Evolutionary conservation across 2,797 vertebrate genomes (phyloP).

Genomic region (Eulemur coronatus): DNA sequence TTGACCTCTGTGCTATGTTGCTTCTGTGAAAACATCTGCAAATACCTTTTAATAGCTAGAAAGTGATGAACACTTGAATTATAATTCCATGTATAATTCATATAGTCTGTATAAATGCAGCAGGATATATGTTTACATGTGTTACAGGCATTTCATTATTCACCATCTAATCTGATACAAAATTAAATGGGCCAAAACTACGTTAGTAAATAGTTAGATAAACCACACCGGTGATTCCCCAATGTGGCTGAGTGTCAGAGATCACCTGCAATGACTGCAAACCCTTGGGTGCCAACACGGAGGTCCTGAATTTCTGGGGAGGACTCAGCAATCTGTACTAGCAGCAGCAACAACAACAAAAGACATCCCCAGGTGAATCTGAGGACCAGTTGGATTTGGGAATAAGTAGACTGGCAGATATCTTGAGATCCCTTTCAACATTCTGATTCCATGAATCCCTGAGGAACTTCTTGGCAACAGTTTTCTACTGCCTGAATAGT

Average conservation of each 20-base stretch:
- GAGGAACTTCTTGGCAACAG: not conserved
- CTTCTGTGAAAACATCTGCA: not conserved
- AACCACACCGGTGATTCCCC: not conserved
- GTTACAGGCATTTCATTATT: not conserved
- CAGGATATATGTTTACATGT: not conserved
- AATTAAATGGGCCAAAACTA: not conserved
- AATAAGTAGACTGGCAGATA: fast-evolving
- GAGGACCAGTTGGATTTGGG: not conserved
- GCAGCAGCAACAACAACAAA: not conserved
- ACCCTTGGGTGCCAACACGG: not conserved
- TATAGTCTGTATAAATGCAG: not conserved
- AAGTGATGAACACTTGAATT: not conserved
- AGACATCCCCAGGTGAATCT: not conserved
- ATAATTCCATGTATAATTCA: not conserved
- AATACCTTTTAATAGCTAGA: not conserved
- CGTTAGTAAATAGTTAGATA: not conserved
- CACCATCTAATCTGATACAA: not conserved
- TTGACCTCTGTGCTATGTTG: not conserved
- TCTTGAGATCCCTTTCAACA: not conserved
- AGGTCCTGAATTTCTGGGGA: not conserved
- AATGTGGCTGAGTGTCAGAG: not conserved
- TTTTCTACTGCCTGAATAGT: not conserved
- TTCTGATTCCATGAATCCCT: not conserved
- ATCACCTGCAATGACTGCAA: not conserved
- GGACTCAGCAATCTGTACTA: not conserved